Percentiles rank a stretch among this genome's conserved stretches.
Conservation (phyloP, 2,113 vertebrate species). For the Prunella fulvescens region DNA sequence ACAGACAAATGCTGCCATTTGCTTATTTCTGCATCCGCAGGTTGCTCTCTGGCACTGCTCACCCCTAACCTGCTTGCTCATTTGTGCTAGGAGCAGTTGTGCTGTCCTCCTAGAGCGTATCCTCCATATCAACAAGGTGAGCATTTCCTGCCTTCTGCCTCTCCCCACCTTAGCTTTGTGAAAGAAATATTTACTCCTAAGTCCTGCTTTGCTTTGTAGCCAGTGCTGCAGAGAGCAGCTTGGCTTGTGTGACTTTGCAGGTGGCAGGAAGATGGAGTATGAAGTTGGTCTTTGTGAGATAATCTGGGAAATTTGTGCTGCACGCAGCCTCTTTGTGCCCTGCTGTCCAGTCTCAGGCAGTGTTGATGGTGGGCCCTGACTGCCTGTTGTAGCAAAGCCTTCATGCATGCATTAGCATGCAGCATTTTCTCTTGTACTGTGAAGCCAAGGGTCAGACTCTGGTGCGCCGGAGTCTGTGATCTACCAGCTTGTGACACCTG, state of each 20-base stretch:
- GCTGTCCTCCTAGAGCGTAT: background rate
- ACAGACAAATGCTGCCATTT: background rate
- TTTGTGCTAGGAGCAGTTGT: background rate
- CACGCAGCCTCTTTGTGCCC: rapidly evolving
- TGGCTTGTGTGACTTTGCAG: background rate
- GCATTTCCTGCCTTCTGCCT: background rate
- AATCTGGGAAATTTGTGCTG: background rate
- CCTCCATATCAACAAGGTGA: background rate
- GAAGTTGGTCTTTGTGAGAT: background rate
- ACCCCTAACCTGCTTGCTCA: background rate
- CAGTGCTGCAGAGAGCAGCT: background rate
- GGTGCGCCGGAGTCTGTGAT: background rate
- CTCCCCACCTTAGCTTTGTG: background rate
- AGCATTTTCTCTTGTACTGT: background rate
- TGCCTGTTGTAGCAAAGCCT: background rate
- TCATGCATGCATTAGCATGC: rapidly evolving
- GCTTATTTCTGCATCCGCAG: background rate
- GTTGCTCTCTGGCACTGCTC: background rate
- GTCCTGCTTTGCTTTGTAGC: background rate
- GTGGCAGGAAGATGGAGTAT: background rate
- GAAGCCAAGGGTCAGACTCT: background rate
- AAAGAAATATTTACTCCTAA: background rate
- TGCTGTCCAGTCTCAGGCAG: background rate
- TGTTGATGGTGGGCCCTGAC: background rate
- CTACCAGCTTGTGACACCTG: background rate